phyloP scores from a whole-genome alignment of 2,888 invertebrate genomes.

The Herminia tarsipennalis region DNA sequence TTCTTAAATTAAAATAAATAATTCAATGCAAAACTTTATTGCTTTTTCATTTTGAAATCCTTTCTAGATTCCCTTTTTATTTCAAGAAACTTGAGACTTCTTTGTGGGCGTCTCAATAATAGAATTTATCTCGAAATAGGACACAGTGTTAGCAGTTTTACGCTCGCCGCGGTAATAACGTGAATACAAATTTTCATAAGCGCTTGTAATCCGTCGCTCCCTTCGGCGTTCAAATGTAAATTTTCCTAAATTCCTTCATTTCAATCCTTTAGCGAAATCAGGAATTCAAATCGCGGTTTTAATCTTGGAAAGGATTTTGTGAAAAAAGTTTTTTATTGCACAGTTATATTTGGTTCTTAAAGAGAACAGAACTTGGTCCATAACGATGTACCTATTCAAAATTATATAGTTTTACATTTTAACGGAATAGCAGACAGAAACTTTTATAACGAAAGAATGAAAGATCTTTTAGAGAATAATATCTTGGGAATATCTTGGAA shows the following conservation, averaged over 20 bases:
- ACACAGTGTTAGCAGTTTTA: conserved; percentile 34
- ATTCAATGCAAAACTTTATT: conserved; percentile 9
- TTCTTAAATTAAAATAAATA: background rate
- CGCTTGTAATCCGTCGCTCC: conserved; percentile 53
- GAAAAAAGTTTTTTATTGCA: conserved; percentile 13
- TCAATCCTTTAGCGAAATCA: conserved; percentile 62
- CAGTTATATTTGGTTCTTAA: conserved; percentile 4
- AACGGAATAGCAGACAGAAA: too few species aligned
- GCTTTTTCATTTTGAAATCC: conserved; percentile 22
- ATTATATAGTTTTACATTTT: background rate
- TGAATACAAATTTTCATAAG: conserved; percentile 60
- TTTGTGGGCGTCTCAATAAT: conserved; percentile 24
- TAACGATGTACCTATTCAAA: background rate
- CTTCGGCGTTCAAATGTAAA: conserved; percentile 57
- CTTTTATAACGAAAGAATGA: too few species aligned
- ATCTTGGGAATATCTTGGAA: too few species aligned
- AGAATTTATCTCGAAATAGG: conserved; percentile 26
- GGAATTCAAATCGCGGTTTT: conserved; percentile 48
- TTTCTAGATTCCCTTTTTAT: conserved; percentile 17
- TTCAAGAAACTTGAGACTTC: conserved; percentile 21
- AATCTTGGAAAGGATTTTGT: conserved; percentile 19
- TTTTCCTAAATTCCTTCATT: conserved; percentile 54
- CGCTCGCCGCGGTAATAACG: conserved; percentile 35
- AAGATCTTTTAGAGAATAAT: too few species aligned
- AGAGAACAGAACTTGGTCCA: background rate